phyloP scores from a whole-genome alignment of 2,113 vertebrate species.

The Stigmatopora argus region DNA sequence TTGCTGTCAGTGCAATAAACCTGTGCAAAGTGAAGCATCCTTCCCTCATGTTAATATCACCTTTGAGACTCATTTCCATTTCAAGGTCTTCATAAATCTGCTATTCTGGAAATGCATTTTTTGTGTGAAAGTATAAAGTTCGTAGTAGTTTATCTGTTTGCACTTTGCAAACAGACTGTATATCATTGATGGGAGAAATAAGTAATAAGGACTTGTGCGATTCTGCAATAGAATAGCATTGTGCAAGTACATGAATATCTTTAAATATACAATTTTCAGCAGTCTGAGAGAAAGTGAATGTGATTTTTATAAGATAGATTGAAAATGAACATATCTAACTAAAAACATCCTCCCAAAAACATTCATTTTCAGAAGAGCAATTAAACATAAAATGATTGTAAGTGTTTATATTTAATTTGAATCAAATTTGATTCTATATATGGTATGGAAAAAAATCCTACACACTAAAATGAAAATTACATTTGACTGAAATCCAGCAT shows the following conservation, averaged over 20 bases:
- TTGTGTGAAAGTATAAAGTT: neutral
- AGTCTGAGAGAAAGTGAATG: too few species aligned
- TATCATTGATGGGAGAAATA: neutral
- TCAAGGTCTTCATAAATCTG: neutral
- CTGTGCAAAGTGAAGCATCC: neutral
- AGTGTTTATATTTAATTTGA: neutral
- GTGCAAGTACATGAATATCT: neutral
- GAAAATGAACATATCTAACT: neutral
- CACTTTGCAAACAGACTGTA: neutral
- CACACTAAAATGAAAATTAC: too few species aligned
- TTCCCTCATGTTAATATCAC: neutral
- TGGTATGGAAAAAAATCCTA: too few species aligned
- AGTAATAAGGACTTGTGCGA: neutral
- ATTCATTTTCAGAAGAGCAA: too few species aligned
- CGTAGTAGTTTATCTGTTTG: neutral
- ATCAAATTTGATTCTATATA: too few species aligned
- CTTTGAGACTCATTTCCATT: neutral
- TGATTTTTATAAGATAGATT: too few species aligned
- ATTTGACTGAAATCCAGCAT: too few species aligned
- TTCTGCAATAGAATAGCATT: neutral
- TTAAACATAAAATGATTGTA: neutral
- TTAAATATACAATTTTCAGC: too few species aligned
- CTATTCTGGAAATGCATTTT: neutral
- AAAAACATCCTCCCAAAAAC: neutral
- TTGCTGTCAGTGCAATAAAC: neutral